Conservation (phyloP, 53 echinoderm and acorn worm genomes). For the Echinarachnius parma region DNA sequence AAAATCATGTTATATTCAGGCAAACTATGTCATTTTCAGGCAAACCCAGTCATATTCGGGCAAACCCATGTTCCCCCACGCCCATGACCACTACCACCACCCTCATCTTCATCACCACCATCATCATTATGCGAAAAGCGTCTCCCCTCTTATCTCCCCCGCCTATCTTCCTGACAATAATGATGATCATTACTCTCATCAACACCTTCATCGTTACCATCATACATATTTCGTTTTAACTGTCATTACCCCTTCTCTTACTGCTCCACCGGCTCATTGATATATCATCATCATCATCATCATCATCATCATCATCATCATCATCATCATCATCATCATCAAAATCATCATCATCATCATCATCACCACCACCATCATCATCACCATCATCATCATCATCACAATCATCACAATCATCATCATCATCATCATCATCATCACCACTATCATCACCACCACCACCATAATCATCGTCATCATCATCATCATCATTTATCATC, state of each 20-base stretch:
- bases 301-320: conserved; percentile 5
- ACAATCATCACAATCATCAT: background rate
- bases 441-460: background rate
- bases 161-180: too few species aligned
- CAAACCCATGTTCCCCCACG: too few species aligned
- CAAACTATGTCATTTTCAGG: too few species aligned
- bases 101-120: too few species aligned
- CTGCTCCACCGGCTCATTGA: background rate
- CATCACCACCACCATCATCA: background rate
- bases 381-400: background rate
- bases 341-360: background rate
- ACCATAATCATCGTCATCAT: background rate
- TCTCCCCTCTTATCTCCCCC: too few species aligned
- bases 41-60: too few species aligned
- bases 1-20: too few species aligned
- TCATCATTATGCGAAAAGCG: too few species aligned
- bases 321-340: background rate
- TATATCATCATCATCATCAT: background rate
- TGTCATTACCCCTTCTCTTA: background rate
- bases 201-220: too few species aligned
- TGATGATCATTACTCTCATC: too few species aligned
- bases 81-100: too few species aligned
- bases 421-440: conserved; percentile 3
- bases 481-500: background rate
- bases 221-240: too few species aligned